Evolutionary conservation across 2,888 invertebrate species (phyloP).

Genomic region (Netelia inedita): DNA sequence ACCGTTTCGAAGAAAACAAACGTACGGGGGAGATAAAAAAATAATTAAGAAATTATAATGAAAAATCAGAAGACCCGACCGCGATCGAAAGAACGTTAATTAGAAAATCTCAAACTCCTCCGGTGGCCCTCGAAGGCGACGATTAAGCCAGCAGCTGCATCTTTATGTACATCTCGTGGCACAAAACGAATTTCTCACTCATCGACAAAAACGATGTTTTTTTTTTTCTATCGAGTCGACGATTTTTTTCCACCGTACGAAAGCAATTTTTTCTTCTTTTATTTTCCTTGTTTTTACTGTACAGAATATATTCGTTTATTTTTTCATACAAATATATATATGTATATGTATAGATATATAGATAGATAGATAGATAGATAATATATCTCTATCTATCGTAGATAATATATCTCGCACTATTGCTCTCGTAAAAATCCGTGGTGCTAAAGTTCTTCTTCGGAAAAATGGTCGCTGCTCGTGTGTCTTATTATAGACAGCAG

Average conservation of each 20-base stretch:
- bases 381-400: slow-evolving; percentile 4
- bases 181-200: not conserved
- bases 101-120: slow-evolving; percentile 61
- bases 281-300: not conserved
- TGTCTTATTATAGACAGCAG: slow-evolving; percentile 91
- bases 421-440: slow-evolving; percentile 26
- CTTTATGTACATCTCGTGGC: not conserved
- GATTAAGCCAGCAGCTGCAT: slow-evolving; percentile 46
- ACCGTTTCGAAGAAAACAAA: not conserved
- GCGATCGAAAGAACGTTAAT: slow-evolving; percentile 47
- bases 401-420: slow-evolving; percentile 5
- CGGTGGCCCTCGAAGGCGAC: slow-evolving; percentile 55
- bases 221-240: not conserved
- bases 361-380: no score
- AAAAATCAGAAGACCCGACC: slow-evolving; percentile 20
- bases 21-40: not conserved
- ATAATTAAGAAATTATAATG: slow-evolving; percentile 15
- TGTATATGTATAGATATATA: not conserved
- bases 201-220: not conserved
- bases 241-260: no score
- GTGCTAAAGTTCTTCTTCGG: slow-evolving; percentile 88
- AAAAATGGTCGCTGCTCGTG: slow-evolving; percentile 92
- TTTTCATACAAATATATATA: slow-evolving; percentile 14
- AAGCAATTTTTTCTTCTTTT: not conserved
- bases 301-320: no score